Base-by-base conservation (phyloP, 2,888 invertebrate species). In the Oegoconia quadripuncta region DNA sequence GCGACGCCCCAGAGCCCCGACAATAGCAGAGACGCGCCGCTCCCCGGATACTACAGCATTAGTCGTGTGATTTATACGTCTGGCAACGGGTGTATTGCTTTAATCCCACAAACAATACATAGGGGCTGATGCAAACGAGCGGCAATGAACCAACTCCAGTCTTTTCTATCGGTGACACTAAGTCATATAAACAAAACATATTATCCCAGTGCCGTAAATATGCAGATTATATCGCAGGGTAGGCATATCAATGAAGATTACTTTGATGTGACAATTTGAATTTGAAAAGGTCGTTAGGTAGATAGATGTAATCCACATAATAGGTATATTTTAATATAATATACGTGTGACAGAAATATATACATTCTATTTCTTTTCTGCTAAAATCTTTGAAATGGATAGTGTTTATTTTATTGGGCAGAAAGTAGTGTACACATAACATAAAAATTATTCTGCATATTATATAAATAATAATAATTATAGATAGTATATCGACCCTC, bases 11-110 rank as follows among this genome's bases (percentile, higher is more conserved):
- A 63, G 53, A 49, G 60, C 44, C 59, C 59, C 64, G 58, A 62
- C 69, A 67, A 72, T 65, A 64, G 65, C 68, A 61, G 72, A 75
- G 78, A 72, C 74, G 64, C 71, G 66, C 74, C n/a, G n/a, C n/a
- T n/a, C n/a, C n/a, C n/a, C 83, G 84, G 83, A 84, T 79, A 79
- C 76, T 74, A 74, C 64, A 66, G 82, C 76, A 78, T 84, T 83
- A 82, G 70, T 64, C 56, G 50, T 54, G 62, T 86, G 84, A 87
- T 87, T 87, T 87, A 87, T 87, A 73, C 63, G 84, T 86, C 86
- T 87, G 84, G 76, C 71, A 59, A 62, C 66, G 66, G 65, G 71
- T 68, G 68, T 69, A 59, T 61, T 66, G 64, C 68, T 71, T 66
- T 80, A 74, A 82, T 74, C 69, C 75, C 66, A 63, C 66, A 68